Evolutionary conservation across 1,140 invertebrate genomes (phyloP).

Genomic region (Neodiprion pinetum): DNA sequence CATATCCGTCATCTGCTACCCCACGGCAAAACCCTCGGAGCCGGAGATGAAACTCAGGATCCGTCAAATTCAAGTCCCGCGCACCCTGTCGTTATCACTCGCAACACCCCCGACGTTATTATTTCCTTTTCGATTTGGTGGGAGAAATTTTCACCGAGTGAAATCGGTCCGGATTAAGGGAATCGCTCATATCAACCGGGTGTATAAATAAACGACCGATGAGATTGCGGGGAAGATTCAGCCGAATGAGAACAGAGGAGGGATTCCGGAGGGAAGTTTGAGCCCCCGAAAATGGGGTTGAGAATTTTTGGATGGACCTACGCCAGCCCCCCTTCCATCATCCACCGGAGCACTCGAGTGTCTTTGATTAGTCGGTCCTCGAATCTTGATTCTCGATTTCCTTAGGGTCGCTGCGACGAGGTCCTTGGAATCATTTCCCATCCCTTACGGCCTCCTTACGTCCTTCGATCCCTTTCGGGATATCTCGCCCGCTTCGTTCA

Average conservation of each 20-base stretch:
- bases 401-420: neutral
- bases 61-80: neutral
- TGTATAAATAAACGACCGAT: neutral
- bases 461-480: neutral
- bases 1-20: neutral
- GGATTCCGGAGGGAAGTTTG: neutral
- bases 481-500: neutral
- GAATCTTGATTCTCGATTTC: neutral
- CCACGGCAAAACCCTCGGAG: neutral
- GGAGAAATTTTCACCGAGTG: neutral
- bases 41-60: neutral
- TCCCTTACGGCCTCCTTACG: neutral
- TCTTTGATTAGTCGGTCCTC: conserved; percentile 6
- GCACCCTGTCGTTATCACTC: neutral
- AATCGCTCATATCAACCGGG: neutral
- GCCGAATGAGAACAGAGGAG: neutral
- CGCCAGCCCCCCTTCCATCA: neutral
- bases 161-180: neutral
- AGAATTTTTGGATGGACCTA: neutral
- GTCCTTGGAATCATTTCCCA: conserved; percentile 9
- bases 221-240: neutral
- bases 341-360: neutral
- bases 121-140: neutral
- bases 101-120: neutral
- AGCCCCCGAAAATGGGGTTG: neutral